phyloP scores from a whole-genome alignment of 1,140 invertebrate genomes.

The Apis laboriosa region DNA sequence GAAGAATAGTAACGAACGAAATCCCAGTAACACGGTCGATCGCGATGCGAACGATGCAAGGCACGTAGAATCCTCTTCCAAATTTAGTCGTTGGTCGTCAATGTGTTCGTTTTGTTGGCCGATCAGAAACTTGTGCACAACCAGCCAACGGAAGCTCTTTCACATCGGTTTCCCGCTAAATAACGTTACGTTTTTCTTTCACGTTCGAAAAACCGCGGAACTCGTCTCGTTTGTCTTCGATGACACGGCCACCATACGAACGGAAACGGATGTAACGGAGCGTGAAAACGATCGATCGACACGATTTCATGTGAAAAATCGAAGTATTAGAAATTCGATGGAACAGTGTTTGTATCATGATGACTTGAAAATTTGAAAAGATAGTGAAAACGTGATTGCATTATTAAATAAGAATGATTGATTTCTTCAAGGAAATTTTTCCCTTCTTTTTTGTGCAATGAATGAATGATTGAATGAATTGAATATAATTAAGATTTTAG shows the following conservation, averaged over 20 bases:
- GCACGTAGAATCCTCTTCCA: constrained; percentile 35
- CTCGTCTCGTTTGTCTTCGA: neutral
- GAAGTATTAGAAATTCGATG: too few species aligned
- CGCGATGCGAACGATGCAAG: constrained; percentile 18
- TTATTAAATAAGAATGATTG: too few species aligned
- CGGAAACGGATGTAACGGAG: neutral
- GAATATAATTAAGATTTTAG: too few species aligned
- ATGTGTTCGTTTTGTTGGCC: constrained; percentile 40
- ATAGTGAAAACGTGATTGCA: too few species aligned
- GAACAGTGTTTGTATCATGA: too few species aligned
- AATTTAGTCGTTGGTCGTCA: constrained; percentile 41
- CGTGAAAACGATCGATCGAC: constrained; percentile 24
- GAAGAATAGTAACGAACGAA: constrained; percentile 26
- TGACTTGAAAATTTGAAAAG: too few species aligned
- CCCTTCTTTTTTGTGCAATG: too few species aligned
- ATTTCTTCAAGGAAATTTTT: too few species aligned
- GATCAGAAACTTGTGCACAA: constrained; percentile 12
- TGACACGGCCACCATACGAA: neutral
- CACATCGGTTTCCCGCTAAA: neutral
- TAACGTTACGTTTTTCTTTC: neutral
- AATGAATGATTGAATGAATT: too few species aligned
- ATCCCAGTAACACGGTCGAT: constrained; percentile 7
- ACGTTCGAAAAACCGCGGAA: neutral
- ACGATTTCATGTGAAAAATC: neutral
- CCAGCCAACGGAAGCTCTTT: neutral